A percentile compares a stretch with the other conserved stretches of the same genome.
These are phyloP conservation scores for Thalassophryne amazonica DNA, from an alignment of 2,797 vertebrate genomes.

Conservation along the genomic window DNA sequence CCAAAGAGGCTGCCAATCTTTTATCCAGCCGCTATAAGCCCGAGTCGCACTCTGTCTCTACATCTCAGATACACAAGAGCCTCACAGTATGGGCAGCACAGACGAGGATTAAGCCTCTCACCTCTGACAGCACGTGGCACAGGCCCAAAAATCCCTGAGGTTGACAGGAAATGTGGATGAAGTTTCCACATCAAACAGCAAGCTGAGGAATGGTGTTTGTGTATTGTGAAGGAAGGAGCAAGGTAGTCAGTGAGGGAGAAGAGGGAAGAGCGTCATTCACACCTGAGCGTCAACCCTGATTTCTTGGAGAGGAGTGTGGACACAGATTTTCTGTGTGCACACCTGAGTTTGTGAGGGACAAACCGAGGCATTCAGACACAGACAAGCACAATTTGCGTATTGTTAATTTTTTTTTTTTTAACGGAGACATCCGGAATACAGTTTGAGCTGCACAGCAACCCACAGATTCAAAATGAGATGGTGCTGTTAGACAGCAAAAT, in stretches of 20 bases:
- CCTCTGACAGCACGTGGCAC: slow-evolving; percentile 23
- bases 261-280: slow-evolving; percentile 69
- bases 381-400: slow-evolving; percentile 32
- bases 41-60: slow-evolving; percentile 52
- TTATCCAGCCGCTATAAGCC: slow-evolving; percentile 52
- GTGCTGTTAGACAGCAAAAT: background rate
- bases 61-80: slow-evolving; percentile 40
- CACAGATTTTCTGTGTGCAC: slow-evolving; percentile 50
- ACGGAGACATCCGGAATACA: background rate
- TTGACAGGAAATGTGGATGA: slow-evolving; percentile 65
- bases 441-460: background rate
- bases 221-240: slow-evolving; percentile 55
- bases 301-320: slow-evolving; percentile 52
- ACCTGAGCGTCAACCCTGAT: slow-evolving; percentile 54
- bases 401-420: slow-evolving; percentile 19
- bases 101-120: background rate
- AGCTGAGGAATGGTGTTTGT: slow-evolving; percentile 57
- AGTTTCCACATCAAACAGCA: slow-evolving; percentile 71
- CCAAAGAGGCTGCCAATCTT: slow-evolving; percentile 14
- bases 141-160: slow-evolving; percentile 41
- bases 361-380: slow-evolving; percentile 25
- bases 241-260: slow-evolving; percentile 47
- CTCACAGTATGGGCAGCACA: slow-evolving; percentile 22
- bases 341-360: slow-evolving; percentile 43
- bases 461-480: background rate